Evolutionary conservation across 2,888 invertebrate species (phyloP), one percentile per base, ranked within the genome.

Genomic region (Rhamnusium bicolor): DNA sequence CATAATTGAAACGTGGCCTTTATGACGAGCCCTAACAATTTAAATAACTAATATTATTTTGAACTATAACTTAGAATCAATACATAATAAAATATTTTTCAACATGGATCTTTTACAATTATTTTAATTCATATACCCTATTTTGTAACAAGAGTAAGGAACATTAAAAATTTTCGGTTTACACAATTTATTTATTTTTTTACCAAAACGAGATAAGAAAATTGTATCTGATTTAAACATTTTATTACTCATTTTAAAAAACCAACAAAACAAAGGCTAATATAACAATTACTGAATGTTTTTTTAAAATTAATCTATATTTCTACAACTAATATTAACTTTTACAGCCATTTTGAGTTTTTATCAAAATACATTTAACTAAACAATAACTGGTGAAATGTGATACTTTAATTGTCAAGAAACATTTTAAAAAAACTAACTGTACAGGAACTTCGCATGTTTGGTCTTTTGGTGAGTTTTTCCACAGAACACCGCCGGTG

Each of bases 361-460:
- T 32, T 10, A 14, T 58, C 18, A 32, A 32, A 32, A 54, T 24
- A 24, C 19, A 32, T 18, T n/a, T 10, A 40, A 40, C 21, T 29
- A 21, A 24, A 46, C 1, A 47, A 47, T 46, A 47, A 21, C 46
- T 27, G 61, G 40, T 46, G 16, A 61, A 61, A 21, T 46, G 46
- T 65, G 51, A 14, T 63, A 24, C 7, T 62, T 10, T 46, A 49
- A 63, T 21, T 63, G 63, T 63, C 63, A 63, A 49, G 49, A 63
- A 63, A 24, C 14, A 6, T 46, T 58, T 5, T 18, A 32, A 32
- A 58, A 29, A 14, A 18, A 58, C 40, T 47, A 61, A 27, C 63
- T 49, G 63, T 24, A 63, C 63, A 49, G 51, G 14, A 63, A 24
- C 12, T 24, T 63, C 63, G 63, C 63, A 63, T 46, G 12, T 58